Evolutionary conservation across 2,888 invertebrate genomes (phyloP), one percentile per base, ranked within the genome.

Genomic region (Mechanitis mazaeus): DNA sequence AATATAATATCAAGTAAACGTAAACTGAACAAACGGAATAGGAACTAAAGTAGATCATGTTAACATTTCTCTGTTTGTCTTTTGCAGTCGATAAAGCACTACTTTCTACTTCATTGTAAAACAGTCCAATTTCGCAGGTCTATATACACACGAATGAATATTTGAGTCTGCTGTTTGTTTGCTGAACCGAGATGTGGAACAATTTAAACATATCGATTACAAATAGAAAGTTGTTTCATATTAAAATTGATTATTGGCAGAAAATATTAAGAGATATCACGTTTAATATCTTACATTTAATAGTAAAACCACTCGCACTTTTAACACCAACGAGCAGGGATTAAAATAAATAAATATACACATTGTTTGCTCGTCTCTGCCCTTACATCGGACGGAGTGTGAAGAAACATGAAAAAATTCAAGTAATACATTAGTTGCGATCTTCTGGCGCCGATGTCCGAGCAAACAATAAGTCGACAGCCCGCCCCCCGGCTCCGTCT

Each of bases 21-120:
- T 63, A 60, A 55, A 58, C 60, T 57, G 58, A 60, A 56, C 56
- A 59, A 64, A 63, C 53, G 54, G 59, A 59, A 57, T 56, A 60
- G 54, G 56, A 63, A 60, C 61, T 58, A 61, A 71, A 66, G 69
- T 68, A 67, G 71, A 67, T 67, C 70, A 70, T 73, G 72, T 74
- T 73, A 68, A 64, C 64, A 57, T 64, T 68, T 63, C 64, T 63
- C 54, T 72, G 69, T 70, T 72, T 72, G 20, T 20, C 20, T 70
- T 72, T 73, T 35, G 6, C 71, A 75, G 73, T 74, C 74, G 75
- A 78, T 72, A 76, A 68, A 72, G 71, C 68, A 77, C 69, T 70
- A 79, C 83, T 83, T 84, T 84, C 84, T 82, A 75, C 69, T 71
- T 69, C 71, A 71, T 74, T 72, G 35, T 66, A 61, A 64, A 42